phyloP scores from a whole-genome alignment of 2,113 vertebrate genomes.

The Fulica atra region DNA sequence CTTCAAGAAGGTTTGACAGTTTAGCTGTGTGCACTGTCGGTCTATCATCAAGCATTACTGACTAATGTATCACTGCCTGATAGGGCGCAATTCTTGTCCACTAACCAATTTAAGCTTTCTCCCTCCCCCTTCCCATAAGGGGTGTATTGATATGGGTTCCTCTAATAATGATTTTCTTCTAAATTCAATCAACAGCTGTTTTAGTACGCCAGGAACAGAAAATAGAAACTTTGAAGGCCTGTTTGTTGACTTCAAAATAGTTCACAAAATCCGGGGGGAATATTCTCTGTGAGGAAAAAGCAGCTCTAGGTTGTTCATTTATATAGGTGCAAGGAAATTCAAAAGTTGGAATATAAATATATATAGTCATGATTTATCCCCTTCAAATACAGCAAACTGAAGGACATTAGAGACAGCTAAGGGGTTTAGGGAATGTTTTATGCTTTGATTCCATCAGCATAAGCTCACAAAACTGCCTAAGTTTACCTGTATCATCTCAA shows the following conservation, averaged over 20 bases:
- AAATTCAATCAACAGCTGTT: constrained; percentile 10
- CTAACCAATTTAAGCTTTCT: background rate
- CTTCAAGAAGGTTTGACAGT: background rate
- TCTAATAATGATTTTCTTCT: background rate
- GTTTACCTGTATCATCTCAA: background rate
- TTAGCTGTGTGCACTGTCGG: background rate
- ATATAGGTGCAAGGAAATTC: background rate
- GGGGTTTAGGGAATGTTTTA: background rate
- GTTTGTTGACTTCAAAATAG: background rate
- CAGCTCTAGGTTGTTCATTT: background rate
- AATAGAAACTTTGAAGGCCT: background rate
- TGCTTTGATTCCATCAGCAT: background rate
- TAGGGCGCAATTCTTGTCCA: background rate
- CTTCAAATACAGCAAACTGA: background rate
- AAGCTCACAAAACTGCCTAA: background rate
- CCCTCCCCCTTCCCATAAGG: background rate
- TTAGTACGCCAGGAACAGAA: background rate
- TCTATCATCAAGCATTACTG: background rate
- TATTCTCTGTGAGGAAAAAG: background rate
- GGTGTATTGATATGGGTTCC: background rate
- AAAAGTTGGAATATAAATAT: background rate
- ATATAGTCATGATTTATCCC: background rate
- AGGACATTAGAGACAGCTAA: background rate
- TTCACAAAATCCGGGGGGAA: background rate
- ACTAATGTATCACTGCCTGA: background rate